phyloP scores from a whole-genome alignment of 2,888 invertebrate species.

The Pheosia tremula region DNA sequence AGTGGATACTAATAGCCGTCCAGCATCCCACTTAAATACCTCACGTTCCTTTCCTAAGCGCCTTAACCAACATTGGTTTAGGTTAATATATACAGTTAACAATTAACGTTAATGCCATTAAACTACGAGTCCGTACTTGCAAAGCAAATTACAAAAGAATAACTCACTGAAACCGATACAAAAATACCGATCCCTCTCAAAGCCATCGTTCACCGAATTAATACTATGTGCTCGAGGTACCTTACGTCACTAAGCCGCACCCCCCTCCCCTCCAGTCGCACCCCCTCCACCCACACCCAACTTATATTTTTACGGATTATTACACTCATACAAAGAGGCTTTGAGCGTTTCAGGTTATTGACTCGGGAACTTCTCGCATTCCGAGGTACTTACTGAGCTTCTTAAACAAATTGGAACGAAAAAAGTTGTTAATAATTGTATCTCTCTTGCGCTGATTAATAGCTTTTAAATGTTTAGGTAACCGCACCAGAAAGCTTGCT shows the following conservation, averaged over 20 bases:
- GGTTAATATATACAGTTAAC: too few species aligned
- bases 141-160: background rate
- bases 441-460: background rate
- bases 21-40: too few species aligned
- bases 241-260: background rate
- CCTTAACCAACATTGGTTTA: too few species aligned
- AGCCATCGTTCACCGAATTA: slow-evolving; percentile 3
- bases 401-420: slow-evolving; percentile 3
- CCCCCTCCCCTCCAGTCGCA: background rate
- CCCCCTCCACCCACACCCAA: background rate
- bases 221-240: slow-evolving; percentile 3
- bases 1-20: too few species aligned
- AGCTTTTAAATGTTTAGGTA: background rate
- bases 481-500: too few species aligned
- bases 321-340: slow-evolving; percentile 8
- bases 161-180: background rate
- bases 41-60: too few species aligned
- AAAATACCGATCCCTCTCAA: slow-evolving; percentile 2
- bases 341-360: slow-evolving; percentile 6
- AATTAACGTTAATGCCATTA: background rate
- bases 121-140: background rate
- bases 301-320: slow-evolving; percentile 10
- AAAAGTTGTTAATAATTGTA: slow-evolving; percentile 5
- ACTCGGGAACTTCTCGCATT: background rate
- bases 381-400: background rate